Base-by-base conservation (phyloP, 2,888 invertebrate genomes). In the Ctena decussata region DNA sequence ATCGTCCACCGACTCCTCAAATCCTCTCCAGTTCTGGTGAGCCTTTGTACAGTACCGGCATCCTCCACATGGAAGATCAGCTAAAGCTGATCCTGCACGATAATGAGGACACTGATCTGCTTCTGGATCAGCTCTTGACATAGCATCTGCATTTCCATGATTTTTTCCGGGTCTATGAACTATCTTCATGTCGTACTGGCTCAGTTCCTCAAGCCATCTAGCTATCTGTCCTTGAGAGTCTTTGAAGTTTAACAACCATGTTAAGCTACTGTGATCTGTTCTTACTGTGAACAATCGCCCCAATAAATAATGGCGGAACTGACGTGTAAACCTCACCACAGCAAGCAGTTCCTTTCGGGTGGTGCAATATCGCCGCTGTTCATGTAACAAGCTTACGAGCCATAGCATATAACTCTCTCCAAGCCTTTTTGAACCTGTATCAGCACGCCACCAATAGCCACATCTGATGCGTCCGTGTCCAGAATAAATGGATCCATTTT, bases 11-110 rank as follows among this genome's bases (percentile, higher is more conserved):
- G 32, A 49, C 24, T 12, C 24, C 2, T 18, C 15, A 70, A 87
- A 85, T 0, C 18, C 44, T 18, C 27, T 32, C 83, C 87, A 87
- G 1, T 73, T 39, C 18, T 37, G 15, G 24, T 80, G 44, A n/a
- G 53, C 53, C 53, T 53, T 15, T 53, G 21, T 21, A n/a, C 53
- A 53, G n/a, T 53, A 53, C 5, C 21, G 8, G 21, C 53, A 53
- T 24, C 53, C 53, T 5, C 53, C 53, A 53, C 53, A 53, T 3
- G 53, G 37, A 8, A 39, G 27, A 37, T 71, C 41, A 5, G 8
- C 21, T n/a, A 21, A 5, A 11, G 5, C 5, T 5, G 5, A 5
- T 15, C 53, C 53, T 15, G 8, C 12, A 5, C 8, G 8, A 21
- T 53, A 53, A 5, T n/a, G n/a, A n/a, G 8, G 12, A 53, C 53